phyloP scores from a whole-genome alignment of 2,797 vertebrate species.

The Siniperca obscura region DNA sequence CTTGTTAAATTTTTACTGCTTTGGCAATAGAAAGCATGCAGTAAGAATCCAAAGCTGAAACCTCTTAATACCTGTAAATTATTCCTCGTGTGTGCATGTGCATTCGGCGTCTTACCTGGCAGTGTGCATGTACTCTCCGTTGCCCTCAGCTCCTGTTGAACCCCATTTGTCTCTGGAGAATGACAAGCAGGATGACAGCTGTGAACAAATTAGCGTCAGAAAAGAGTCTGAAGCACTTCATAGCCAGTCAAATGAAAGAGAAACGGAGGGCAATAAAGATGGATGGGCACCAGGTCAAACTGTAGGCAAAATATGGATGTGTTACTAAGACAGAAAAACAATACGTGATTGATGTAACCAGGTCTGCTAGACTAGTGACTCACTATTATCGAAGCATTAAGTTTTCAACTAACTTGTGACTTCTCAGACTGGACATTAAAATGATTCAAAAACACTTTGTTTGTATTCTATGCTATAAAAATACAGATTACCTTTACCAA shows the following conservation, averaged over 20 bases:
- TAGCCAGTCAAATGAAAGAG: slow-evolving; percentile 34
- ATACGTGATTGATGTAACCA: slow-evolving; percentile 19
- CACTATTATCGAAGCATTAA: background rate
- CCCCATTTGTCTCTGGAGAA: slow-evolving; percentile 37
- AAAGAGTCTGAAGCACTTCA: slow-evolving; percentile 27
- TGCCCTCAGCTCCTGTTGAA: slow-evolving; percentile 47
- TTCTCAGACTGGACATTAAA: slow-evolving; percentile 1
- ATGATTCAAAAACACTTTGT: background rate
- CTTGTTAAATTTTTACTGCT: slow-evolving; percentile 53
- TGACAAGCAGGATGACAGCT: slow-evolving; percentile 46
- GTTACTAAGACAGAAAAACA: slow-evolving; percentile 2
- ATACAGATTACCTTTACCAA: background rate
- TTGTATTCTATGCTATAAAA: background rate
- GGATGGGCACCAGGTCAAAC: slow-evolving; percentile 27
- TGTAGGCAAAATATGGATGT: background rate
- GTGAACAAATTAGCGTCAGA: slow-evolving; percentile 28
- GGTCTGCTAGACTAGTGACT: background rate
- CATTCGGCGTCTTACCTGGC: slow-evolving; percentile 37
- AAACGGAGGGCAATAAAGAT: slow-evolving; percentile 10
- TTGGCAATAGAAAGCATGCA: slow-evolving; percentile 40
- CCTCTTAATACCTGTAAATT: slow-evolving; percentile 44
- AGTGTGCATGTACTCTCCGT: slow-evolving; percentile 44
- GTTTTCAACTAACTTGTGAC: background rate
- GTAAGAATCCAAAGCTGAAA: slow-evolving; percentile 41
- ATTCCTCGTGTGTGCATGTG: slow-evolving; percentile 26